Percentiles rank a stretch among this genome's conserved stretches.
These are phyloP conservation scores for Hirudo medicinalis DNA, from an alignment of 1,140 invertebrate species.

Conservation along the genomic window DNA sequence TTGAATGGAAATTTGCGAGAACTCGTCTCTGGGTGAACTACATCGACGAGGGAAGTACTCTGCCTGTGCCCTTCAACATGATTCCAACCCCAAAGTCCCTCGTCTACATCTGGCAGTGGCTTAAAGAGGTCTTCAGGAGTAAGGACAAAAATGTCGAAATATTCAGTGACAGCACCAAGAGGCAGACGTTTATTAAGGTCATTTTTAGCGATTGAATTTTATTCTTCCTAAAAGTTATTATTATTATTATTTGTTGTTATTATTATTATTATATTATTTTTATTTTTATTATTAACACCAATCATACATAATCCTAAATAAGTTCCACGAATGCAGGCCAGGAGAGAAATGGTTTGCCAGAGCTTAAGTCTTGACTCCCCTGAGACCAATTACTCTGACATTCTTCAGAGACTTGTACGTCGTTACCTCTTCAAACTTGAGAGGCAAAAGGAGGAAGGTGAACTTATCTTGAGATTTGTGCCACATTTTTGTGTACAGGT, in stretches of 20 bases:
- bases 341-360: slow-evolving; percentile 38
- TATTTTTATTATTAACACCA: too few species aligned
- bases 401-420: slow-evolving; percentile 38
- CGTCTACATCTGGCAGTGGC: slow-evolving; percentile 20
- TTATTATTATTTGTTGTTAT: background rate
- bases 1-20: slow-evolving; percentile 83
- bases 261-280: slow-evolving; percentile 5
- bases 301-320: background rate
- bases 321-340: slow-evolving; percentile 26
- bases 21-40: slow-evolving; percentile 83
- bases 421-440: slow-evolving; percentile 41
- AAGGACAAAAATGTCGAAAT: background rate
- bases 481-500: too few species aligned
- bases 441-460: slow-evolving; percentile 37
- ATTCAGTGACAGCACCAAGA: slow-evolving; percentile 26
- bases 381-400: slow-evolving; percentile 38
- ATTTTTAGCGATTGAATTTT: too few species aligned
- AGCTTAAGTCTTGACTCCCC: slow-evolving; percentile 35
- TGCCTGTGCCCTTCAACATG: slow-evolving; percentile 79
- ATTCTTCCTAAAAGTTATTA: too few species aligned
- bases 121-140: slow-evolving; percentile 16
- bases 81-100: slow-evolving; percentile 73
- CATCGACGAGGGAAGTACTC: slow-evolving; percentile 73
- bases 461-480: too few species aligned
- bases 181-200: slow-evolving; percentile 40